Base-by-base conservation (phyloP, 2,888 invertebrate genomes). In the Lydus trimaculatus region DNA sequence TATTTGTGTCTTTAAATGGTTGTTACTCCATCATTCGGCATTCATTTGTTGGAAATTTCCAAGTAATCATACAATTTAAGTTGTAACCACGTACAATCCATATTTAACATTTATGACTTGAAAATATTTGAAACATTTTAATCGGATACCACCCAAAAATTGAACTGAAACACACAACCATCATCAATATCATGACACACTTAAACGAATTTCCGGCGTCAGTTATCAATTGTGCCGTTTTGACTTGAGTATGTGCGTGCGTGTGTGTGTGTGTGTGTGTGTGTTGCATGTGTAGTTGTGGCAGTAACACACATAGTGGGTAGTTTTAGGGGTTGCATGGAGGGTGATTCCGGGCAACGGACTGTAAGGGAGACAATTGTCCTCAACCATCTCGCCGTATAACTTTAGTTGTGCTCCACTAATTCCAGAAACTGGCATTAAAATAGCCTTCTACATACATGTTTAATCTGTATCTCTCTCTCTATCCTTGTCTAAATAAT, bases 261-360 rank as follows among this genome's bases (percentile, higher is more conserved):
- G 17, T 43, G 39, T n/a, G 39, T 43, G 39, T 17, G 17, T 43
- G 39, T 43, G 17, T 43, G 7, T 43, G 17, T 43, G n/a, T 43
- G 39, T 13, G 1, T 39, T 15, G 36, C 4, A 36, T 36, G 4
- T 39, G 17, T 43, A 17, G 5, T 17, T 1, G 36, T 36, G 6
- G 31, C 7, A 8, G 31, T 11, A n/a, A 7, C 17, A 17, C 17
- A 3, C 2, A 17, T 43, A 48, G 48, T 7, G 65, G 61, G 72
- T 70, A 73, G 73, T 68, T 76, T 76, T 79, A 76, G 78, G 80
- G 80, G 80, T 80, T 80, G 79, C 79, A 80, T 76, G 79, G 80
- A 79, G 80, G 80, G 80, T 80, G 80, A 78, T 71, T 72, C 67
- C 66, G 67, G 48, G 36, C 67, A 70, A 70, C 70, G 67, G 70